Base-by-base conservation (phyloP, 2,888 invertebrate species). In the Apotomis capreana region DNA sequence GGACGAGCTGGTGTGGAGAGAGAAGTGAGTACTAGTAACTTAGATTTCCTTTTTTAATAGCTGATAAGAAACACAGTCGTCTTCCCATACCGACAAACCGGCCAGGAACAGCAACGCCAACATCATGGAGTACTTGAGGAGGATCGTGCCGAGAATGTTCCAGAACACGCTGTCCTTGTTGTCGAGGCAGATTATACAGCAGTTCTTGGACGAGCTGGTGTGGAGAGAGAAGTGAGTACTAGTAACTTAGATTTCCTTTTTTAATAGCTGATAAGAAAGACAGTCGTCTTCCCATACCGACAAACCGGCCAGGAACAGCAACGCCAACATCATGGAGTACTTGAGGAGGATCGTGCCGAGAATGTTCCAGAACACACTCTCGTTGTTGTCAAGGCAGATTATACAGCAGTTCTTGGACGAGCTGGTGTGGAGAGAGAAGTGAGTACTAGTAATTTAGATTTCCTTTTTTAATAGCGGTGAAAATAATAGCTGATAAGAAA, bases 331-430 rank as follows among this genome's bases (percentile, higher is more conserved):
- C 6, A 98, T 98, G 98, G 97, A 97, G 81, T 98, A 98, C 83
- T 88, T 98, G 76, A 92, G 97, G 46, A 94, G 96, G 75, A 96
- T 97, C 68, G 97, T 98, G 3, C 98, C 98, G 0, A 94, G 97
- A 80, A 97, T 98, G 97, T 98, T 98, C 90, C 96, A 97, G 91
- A 97, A 97, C 78, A 97, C 97, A 0, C 87, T 98, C 5, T 97
- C 97, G 9, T 85, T 97, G 76, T 89, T 98, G 0, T 97, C 97
- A 1, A 94, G 97, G 61, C 96, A 96, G 87, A 97, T 97, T 84
- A 97, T 98, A 80, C 98, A 98, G 86, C 97, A 97, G 86, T 98
- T 98, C 87, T 89, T 98, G 76, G 98, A 98, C 6, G 40, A 40
- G 6, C 40, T 40, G 6, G 40, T 97, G 10, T 98, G 98, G 98